Evolutionary conservation across 2,113 vertebrate genomes (phyloP), one percentile per base, ranked within the genome.

Genomic region (Gobio gobio): DNA sequence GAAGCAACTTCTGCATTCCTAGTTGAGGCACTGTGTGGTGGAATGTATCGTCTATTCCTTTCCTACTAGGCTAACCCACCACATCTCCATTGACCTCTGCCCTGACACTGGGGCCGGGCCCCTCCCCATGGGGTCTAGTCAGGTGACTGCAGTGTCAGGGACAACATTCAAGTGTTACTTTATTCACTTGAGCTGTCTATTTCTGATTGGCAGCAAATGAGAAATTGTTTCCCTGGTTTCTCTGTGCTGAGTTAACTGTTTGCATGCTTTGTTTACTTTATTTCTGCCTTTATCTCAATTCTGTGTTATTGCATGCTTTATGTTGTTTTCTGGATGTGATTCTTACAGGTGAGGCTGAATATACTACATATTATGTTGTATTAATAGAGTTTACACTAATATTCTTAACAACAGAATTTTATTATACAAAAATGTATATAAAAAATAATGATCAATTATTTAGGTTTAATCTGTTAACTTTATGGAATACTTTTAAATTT

Each of bases 71-170:
- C 80, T 77, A 68, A 26, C 56, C 80, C 86, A 86, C 78, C 79
- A 88, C 85, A 79, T 43, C 49, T 66, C 58, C 59, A 72, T 72
- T 87, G 87, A 93, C 90, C 92, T 56, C 7, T 56, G 54, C 18
- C 89, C 82, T 90, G 90, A 93, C 88, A 89, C 87, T 43, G 84
- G 18, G 45, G 83, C 79, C 59, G 74, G 51, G 79, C 87, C 89
- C 85, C 75, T 78, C 13, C 56, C 20, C 82, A 61, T 82, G 87
- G 20, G 59, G 54, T 43, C 22, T 40, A 33, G 29, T 88, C 77
- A 88, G 87, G 80, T 83, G 82, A 76, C 74, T 43, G 33, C 26
- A 61, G 66, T 72, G 73, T 74, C n/a, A 66, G 75, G 80, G 80
- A 83, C 75, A 22, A 3, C 40, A 66, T 66, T 75, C 49, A 85